Evolutionary conservation across 2,113 vertebrate species (phyloP), one percentile per base, ranked within the genome.

Genomic region (Pogonocichla stellata): DNA sequence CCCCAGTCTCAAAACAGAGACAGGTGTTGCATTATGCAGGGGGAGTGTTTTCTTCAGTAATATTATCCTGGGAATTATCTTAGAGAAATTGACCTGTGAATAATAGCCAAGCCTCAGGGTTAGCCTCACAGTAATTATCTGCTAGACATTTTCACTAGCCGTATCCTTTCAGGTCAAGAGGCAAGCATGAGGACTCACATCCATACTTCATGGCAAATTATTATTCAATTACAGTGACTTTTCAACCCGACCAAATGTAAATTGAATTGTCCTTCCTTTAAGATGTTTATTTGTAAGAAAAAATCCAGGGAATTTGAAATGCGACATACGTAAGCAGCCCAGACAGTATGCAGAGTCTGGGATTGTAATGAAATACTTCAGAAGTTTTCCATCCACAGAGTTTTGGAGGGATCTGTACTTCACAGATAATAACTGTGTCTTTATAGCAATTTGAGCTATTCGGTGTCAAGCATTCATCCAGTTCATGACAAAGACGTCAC

Each of bases 1-100:
- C 43, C 69, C 50, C 38, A 42, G 12, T 47, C 13, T 79, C 57
- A 47, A 2, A 10, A 74, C 38, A 61, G 57, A 74, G 38, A 47
- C 79, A 85, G 87, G 51, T 87, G 48, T 75, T 90, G 80, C 43
- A 96, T 98, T 97, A 96, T 96, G 94, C 91, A 94, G 82, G 94
- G 78, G 92, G 90, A 94, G 87, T 80, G 5, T 86, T 75, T 91
- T 97, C 81, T 54, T 69, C 56, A 14, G 93, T 97, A 97, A 97
- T 96, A 90, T 92, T 97, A 97, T 96, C 98, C 97, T 60, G 93
- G 97, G 98, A 97, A 93, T 97, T 98, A 95, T 95, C 97, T 97
- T 97, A 93, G 98, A 98, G 97, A 97, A 97, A 97, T 97, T 98
- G 97, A 97, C 97, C 96, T 97, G 95, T 97, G 96, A 98, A 97